These are phyloP conservation scores for Lithophane socia DNA, from an alignment of 2,888 invertebrate species.

Conservation along the genomic window DNA sequence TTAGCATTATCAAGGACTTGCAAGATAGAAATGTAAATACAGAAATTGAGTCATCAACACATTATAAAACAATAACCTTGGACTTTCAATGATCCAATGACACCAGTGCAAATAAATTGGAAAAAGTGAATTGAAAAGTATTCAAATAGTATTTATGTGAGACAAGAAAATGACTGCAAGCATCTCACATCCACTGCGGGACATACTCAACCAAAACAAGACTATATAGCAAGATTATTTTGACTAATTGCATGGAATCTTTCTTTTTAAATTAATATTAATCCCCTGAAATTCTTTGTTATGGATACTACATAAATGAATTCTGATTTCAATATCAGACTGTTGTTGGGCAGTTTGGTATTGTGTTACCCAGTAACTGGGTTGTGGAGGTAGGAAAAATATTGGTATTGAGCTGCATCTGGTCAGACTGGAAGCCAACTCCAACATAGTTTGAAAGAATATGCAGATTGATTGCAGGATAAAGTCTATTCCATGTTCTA, in stretches of 20 bases:
- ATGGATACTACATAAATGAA: not conserved
- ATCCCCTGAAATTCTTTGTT: not conserved
- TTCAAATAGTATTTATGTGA: not conserved
- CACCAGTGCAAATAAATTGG: conserved; percentile 8
- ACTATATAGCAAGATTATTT: not conserved
- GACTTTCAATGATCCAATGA: conserved; percentile 29
- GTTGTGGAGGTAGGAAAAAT: not conserved
- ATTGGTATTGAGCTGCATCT: not conserved
- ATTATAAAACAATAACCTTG: conserved; percentile 16
- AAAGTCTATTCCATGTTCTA: not conserved
- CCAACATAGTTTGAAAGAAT: not conserved
- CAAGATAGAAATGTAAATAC: conserved; percentile 32
- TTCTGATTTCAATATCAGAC: not conserved
- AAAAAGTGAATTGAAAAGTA: not conserved
- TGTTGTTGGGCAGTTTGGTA: not conserved
- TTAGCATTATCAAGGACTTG: conserved; percentile 29
- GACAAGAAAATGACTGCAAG: not conserved
- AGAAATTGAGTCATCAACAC: conserved; percentile 33
- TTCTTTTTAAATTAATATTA: not conserved
- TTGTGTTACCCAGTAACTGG: not conserved
- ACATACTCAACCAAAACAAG: not conserved
- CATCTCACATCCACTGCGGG: not conserved
- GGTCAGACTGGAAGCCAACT: not conserved
- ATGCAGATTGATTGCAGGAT: not conserved
- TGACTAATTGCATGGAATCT: not conserved